These are phyloP conservation scores for Scelioninae gen. 1 DNA, from an alignment of 2,888 invertebrate genomes.

Conservation along the genomic window DNA sequence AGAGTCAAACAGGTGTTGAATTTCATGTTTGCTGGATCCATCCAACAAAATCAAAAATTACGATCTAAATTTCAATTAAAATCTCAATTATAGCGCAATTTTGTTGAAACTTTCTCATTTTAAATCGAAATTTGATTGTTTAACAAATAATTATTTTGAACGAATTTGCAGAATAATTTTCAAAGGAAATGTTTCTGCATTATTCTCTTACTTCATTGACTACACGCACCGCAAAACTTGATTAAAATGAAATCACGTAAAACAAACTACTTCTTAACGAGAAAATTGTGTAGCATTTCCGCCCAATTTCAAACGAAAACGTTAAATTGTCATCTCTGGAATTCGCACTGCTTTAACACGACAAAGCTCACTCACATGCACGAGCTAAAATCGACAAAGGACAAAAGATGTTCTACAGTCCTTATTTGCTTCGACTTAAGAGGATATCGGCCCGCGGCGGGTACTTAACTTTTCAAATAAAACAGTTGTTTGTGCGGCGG, in stretches of 20 bases:
- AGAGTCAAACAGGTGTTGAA: no score
- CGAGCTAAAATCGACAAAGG: background rate
- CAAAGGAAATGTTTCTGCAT: no score
- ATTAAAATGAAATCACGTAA: background rate
- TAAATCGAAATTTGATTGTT: no score
- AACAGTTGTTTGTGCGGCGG: slow-evolving; percentile 56
- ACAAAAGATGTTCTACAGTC: slow-evolving; percentile 25
- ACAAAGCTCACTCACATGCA: background rate
- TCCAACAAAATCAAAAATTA: no score
- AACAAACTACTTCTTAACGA: slow-evolving; percentile 18
- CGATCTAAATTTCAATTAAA: no score
- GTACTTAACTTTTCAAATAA: slow-evolving; percentile 51
- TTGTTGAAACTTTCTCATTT: no score
- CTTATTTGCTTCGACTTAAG: slow-evolving; percentile 31
- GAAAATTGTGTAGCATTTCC: slow-evolving; percentile 5
- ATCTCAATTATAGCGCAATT: no score
- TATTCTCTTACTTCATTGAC: slow-evolving; percentile 8
- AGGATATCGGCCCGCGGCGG: slow-evolving; percentile 45
- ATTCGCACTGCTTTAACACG: background rate
- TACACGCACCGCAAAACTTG: slow-evolving; percentile 5
- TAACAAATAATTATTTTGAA: no score
- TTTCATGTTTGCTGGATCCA: no score
- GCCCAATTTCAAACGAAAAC: background rate
- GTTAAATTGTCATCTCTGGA: background rate
- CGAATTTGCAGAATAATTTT: no score